Evolutionary conservation across 2,797 vertebrate species (phyloP).

Genomic region (Mormyrops attenuatus): DNA sequence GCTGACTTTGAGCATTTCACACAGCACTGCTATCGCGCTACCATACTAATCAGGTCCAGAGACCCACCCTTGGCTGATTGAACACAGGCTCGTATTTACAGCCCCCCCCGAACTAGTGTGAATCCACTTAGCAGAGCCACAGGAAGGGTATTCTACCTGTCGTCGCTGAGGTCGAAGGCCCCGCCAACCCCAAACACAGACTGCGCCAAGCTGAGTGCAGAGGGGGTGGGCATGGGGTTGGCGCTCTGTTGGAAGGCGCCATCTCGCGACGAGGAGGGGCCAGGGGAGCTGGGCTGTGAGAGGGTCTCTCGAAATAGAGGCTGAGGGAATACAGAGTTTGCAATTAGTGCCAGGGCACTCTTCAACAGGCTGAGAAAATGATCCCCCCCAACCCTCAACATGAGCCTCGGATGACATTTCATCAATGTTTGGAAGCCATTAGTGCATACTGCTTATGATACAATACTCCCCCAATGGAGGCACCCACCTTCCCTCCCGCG

Average conservation of each 20-base stretch:
- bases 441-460: background rate
- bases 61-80: background rate
- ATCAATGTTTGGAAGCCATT: background rate
- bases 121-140: background rate
- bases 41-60: background rate
- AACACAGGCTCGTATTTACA: background rate
- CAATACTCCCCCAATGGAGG: background rate
- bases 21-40: background rate
- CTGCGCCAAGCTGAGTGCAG: slow-evolving; percentile 60
- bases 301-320: slow-evolving; percentile 38
- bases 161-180: slow-evolving; percentile 57
- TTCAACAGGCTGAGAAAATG: background rate
- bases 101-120: background rate
- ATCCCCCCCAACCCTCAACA: background rate
- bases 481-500: slow-evolving; percentile 47
- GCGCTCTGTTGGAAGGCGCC: slow-evolving; percentile 46
- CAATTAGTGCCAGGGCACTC: background rate
- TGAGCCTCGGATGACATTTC: background rate
- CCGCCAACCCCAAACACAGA: slow-evolving; percentile 62
- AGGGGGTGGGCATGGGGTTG: slow-evolving; percentile 49
- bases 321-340: slow-evolving; percentile 11
- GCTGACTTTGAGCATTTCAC: background rate
- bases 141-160: slow-evolving; percentile 51
- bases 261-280: slow-evolving; percentile 45
- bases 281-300: slow-evolving; percentile 60